These are phyloP conservation scores for Proisotoma minuta DNA, from an alignment of 2,888 invertebrate species.

Conservation along the genomic window DNA sequence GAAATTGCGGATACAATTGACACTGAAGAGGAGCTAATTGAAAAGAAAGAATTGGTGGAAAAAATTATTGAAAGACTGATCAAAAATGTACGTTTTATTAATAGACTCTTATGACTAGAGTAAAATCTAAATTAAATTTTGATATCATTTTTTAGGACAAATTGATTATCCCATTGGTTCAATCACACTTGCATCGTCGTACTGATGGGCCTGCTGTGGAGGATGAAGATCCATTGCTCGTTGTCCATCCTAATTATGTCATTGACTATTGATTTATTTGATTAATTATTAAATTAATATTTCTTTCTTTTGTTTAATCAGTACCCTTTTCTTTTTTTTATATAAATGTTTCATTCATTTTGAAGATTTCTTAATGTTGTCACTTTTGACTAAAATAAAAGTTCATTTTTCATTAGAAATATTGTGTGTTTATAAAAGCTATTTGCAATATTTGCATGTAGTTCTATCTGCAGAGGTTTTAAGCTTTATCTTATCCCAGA, in stretches of 20 bases:
- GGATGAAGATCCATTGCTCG: constrained; percentile 75
- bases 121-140: constrained; percentile 7
- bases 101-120: constrained; percentile 41
- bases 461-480: too few species aligned
- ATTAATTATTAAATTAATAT: neutral
- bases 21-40: constrained; percentile 80
- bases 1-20: constrained; percentile 83
- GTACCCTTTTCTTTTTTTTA: too few species aligned
- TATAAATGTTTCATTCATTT: too few species aligned
- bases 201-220: constrained; percentile 58
- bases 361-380: too few species aligned
- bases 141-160: constrained; percentile 61
- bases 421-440: too few species aligned
- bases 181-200: constrained; percentile 56
- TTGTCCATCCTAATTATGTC: constrained; percentile 95
- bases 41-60: constrained; percentile 82
- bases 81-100: constrained; percentile 66
- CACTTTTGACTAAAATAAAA: too few species aligned
- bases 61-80: constrained; percentile 89
- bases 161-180: constrained; percentile 71
- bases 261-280: constrained; percentile 56
- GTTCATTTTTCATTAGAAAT: too few species aligned
- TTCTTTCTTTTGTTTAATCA: too few species aligned
- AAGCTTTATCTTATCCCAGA: too few species aligned
- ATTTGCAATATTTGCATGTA: too few species aligned